Conservation (phyloP, 2,113 vertebrate species). For the Balaeniceps rex region DNA sequence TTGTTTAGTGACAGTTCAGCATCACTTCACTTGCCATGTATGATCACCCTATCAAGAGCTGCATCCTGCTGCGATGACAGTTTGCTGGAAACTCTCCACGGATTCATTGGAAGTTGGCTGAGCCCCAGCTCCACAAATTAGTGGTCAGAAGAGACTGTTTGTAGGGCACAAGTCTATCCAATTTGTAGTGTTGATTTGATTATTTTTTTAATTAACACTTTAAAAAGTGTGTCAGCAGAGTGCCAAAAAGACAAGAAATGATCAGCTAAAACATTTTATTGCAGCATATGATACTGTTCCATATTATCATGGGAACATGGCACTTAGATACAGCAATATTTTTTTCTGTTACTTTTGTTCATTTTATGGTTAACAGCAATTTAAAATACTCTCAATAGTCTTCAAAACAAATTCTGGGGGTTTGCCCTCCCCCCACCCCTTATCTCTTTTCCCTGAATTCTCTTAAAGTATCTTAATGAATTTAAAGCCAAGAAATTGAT, state of each 20-base stretch:
- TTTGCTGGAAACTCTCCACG: constrained; percentile 45
- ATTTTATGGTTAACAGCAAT: background rate
- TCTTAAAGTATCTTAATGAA: background rate
- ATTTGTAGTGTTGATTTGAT: constrained; percentile 38
- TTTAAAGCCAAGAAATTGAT: background rate
- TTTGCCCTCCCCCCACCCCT: background rate
- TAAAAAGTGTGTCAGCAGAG: constrained; percentile 6
- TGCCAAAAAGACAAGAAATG: constrained; percentile 41
- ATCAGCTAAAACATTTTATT: constrained; percentile 25
- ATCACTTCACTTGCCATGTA: constrained; percentile 12
- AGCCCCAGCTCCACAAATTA: constrained; percentile 46
- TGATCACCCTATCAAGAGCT: constrained; percentile 9
- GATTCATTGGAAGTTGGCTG: constrained; percentile 38
- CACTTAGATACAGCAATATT: background rate
- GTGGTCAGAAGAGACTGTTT: constrained; percentile 46
- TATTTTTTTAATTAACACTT: constrained; percentile 59
- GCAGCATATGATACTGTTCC: constrained; percentile 12
- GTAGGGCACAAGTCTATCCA: constrained; percentile 36
- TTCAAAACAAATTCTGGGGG: background rate
- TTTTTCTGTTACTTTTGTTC: constrained; percentile 14
- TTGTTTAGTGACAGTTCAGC: constrained; percentile 16
- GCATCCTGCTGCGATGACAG: constrained; percentile 20
- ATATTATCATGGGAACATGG: background rate
- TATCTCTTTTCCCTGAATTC: background rate
- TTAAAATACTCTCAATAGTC: background rate